Conservation (phyloP, 1,140 invertebrate species). For the Hycleus cichorii region DNA sequence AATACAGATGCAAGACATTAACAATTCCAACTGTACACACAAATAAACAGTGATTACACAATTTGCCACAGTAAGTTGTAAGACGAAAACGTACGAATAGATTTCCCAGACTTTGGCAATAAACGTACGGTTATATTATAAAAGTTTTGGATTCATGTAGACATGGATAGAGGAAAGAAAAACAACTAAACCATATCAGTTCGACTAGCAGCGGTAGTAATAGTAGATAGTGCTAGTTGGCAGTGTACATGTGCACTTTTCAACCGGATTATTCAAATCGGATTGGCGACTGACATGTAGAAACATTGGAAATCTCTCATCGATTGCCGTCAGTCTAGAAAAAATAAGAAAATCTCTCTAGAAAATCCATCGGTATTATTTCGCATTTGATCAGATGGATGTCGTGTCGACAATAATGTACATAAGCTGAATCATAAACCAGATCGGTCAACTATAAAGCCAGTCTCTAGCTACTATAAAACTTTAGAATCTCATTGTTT, state of each 20-base stretch:
- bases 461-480: slow-evolving; percentile 8
- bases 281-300: slow-evolving; percentile 9
- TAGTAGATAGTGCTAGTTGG: neutral
- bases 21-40: too few relatives aligned
- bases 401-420: slow-evolving; percentile 4
- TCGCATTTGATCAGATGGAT: slow-evolving; percentile 4
- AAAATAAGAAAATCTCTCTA: too few relatives aligned
- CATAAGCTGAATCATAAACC: slow-evolving; percentile 9
- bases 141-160: too few relatives aligned
- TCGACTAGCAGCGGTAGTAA: neutral
- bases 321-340: too few relatives aligned
- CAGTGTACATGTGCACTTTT: slow-evolving; percentile 13
- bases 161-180: too few relatives aligned
- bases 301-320: neutral
- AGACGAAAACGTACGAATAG: too few relatives aligned
- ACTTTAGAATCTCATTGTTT: slow-evolving; percentile 16
- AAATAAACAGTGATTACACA: too few relatives aligned
- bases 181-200: too few relatives aligned
- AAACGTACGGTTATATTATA: too few relatives aligned
- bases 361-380: neutral
- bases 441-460: slow-evolving; percentile 10
- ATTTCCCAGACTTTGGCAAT: too few relatives aligned
- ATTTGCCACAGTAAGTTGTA: too few relatives aligned
- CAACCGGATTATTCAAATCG: slow-evolving; percentile 13
- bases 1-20: too few relatives aligned